Evolutionary conservation across 2,888 invertebrate species (phyloP).

Genomic region (Quadroppia sp.): DNA sequence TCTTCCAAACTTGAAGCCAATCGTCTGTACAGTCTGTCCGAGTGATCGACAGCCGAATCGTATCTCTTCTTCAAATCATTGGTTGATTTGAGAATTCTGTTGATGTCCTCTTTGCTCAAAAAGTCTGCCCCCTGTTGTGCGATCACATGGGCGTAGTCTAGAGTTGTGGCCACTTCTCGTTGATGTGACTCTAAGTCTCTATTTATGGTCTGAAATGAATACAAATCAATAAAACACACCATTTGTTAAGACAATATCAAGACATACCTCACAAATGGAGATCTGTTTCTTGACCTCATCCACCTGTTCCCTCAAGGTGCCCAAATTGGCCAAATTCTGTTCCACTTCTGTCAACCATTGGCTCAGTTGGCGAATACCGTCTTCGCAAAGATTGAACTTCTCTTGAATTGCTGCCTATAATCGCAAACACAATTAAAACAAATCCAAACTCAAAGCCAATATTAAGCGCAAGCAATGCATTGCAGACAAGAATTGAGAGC

Average conservation of each 20-base stretch:
- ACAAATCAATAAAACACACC: too few relatives aligned
- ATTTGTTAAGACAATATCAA: neutral
- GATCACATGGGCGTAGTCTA: constrained; percentile 83
- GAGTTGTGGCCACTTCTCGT: constrained; percentile 74
- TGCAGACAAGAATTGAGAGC: constrained; percentile 23
- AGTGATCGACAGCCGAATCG: constrained; percentile 73
- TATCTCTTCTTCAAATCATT: constrained; percentile 75
- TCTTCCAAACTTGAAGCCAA: constrained; percentile 70
- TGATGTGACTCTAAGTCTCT: constrained; percentile 83
- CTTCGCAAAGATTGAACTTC: constrained; percentile 70
- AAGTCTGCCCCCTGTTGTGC: constrained; percentile 84
- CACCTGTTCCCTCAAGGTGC: constrained; percentile 77
- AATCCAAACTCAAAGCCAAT: neutral
- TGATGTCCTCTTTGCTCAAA: constrained; percentile 84
- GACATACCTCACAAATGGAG: constrained; percentile 72
- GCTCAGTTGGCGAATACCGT: constrained; percentile 73
- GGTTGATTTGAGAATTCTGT: constrained; percentile 78
- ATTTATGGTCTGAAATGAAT: constrained; percentile 66
- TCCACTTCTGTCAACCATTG: constrained; percentile 83
- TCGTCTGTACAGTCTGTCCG: constrained; percentile 70
- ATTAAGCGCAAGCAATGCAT: constrained; percentile 29
- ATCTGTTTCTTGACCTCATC: constrained; percentile 84
- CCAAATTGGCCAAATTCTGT: constrained; percentile 75
- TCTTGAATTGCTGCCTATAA: constrained; percentile 7
- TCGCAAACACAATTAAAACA: neutral